Percentiles rank a stretch among this genome's conserved stretches.
Evolutionary conservation across 1,140 invertebrate genomes (phyloP).

Genomic region (Laupala kohalensis): DNA sequence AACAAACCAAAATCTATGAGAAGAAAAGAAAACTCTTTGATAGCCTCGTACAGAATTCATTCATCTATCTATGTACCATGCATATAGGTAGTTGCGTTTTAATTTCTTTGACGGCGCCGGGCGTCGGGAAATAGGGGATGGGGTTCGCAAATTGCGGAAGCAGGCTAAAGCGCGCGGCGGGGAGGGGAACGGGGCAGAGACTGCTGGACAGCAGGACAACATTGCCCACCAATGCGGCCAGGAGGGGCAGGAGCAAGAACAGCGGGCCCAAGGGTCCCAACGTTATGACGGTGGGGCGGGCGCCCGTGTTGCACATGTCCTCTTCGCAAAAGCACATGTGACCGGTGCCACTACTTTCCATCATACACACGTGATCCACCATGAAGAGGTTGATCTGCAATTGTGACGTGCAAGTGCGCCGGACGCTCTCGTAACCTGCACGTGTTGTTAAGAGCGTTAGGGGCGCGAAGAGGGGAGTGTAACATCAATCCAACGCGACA

Average conservation of each 20-base stretch:
- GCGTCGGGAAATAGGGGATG: neutral
- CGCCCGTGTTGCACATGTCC: conserved; percentile 75
- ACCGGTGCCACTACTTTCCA: conserved; percentile 89
- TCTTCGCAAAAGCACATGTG: conserved; percentile 97
- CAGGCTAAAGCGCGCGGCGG: too few species aligned
- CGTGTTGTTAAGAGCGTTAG: neutral
- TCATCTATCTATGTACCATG: conserved; percentile 14
- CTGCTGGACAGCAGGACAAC: neutral
- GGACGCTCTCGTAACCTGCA: conserved; percentile 72
- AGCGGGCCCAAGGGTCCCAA: neutral
- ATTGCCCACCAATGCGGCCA: conserved; percentile 6
- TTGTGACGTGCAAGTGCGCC: conserved; percentile 80
- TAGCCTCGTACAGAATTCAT: neutral
- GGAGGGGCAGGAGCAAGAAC: conserved; percentile 9
- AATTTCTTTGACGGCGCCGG: neutral
- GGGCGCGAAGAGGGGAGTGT: neutral
- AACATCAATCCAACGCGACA: neutral
- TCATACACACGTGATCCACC: conserved; percentile 96
- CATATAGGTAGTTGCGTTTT: neutral
- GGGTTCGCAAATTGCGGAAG: too few species aligned
- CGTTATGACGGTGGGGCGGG: conserved; percentile 15
- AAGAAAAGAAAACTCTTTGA: neutral
- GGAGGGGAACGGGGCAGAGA: neutral
- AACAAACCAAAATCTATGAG: too few species aligned
- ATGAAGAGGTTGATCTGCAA: conserved; percentile 92